Percentiles rank a stretch among this genome's conserved stretches.
These are phyloP conservation scores for Diacarnus erythraeanus DNA, from an alignment of 37 sponge, comb jelly and placozoan genomes.

Conservation along the genomic window DNA sequence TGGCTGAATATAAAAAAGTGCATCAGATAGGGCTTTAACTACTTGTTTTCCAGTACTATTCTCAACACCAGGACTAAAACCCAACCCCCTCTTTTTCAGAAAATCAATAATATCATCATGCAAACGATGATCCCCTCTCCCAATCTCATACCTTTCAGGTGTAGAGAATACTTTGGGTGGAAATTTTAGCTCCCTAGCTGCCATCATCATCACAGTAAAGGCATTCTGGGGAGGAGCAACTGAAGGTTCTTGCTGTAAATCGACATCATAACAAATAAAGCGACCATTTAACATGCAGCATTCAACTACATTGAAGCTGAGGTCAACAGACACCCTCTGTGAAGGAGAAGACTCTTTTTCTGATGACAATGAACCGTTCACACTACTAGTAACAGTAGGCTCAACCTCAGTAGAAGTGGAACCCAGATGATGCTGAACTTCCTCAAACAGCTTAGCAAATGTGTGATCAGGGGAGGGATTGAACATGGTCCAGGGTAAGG, in stretches of 20 bases:
- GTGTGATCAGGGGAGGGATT: not conserved
- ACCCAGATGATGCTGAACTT: not conserved
- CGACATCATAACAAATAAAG: not conserved
- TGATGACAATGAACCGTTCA: not conserved
- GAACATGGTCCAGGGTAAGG: not conserved
- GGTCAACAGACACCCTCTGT: not conserved
- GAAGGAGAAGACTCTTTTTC: not conserved
- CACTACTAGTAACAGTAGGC: no score
- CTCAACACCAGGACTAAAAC: not conserved
- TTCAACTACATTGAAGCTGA: not conserved
- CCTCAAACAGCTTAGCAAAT: not conserved
- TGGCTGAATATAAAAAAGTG: not conserved
- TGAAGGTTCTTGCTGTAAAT: not conserved
- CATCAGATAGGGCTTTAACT: not conserved
- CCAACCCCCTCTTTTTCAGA: not conserved
- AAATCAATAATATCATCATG: slow-evolving; percentile 10
- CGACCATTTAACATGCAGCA: not conserved
- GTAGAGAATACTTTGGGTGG: not conserved
- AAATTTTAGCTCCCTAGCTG: not conserved
- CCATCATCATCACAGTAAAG: not conserved
- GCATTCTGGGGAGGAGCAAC: not conserved
- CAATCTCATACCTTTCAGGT: not conserved
- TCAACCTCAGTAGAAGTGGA: not conserved
- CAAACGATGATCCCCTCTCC: not conserved
- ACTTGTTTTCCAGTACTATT: slow-evolving; percentile 5